Conservation (phyloP, 2,797 vertebrate genomes). For the Protonibea diacanthus region DNA sequence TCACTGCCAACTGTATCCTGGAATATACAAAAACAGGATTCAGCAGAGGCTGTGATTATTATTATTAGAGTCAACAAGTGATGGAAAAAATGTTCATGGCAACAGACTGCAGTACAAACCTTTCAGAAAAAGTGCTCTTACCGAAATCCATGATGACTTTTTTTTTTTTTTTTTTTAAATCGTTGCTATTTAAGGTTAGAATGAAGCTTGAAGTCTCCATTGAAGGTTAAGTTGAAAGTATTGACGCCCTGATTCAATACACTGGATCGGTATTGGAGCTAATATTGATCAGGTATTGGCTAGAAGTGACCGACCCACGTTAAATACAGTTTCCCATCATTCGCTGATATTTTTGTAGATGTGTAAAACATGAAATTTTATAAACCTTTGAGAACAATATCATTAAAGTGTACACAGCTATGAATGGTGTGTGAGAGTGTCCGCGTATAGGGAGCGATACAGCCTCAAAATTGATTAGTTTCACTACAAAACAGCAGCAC, state of each 20-base stretch:
- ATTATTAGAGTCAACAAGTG: slow-evolving; percentile 37
- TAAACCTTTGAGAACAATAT: not conserved
- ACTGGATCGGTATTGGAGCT: slow-evolving; percentile 32
- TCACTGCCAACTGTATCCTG: slow-evolving; percentile 59
- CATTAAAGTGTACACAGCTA: not conserved
- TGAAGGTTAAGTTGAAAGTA: slow-evolving; percentile 30
- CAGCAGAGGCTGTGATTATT: slow-evolving; percentile 30
- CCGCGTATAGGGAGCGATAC: not conserved
- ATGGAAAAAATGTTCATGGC: slow-evolving; percentile 13
- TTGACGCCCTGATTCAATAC: slow-evolving; percentile 41
- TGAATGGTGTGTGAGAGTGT: not conserved
- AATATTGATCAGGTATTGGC: slow-evolving; percentile 39
- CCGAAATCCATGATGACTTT: not conserved
- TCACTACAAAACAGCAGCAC: not conserved
- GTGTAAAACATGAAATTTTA: not conserved
- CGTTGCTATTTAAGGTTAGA: slow-evolving; percentile 29
- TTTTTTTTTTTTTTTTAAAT: not conserved
- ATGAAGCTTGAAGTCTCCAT: slow-evolving; percentile 18
- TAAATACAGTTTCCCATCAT: not conserved
- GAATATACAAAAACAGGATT: slow-evolving; percentile 59
- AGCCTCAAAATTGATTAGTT: not conserved
- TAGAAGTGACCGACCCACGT: slow-evolving; percentile 9
- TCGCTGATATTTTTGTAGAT: not conserved
- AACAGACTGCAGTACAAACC: slow-evolving; percentile 1
- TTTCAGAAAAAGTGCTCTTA: not conserved